Evolutionary conservation across 2,797 vertebrate species (phyloP).

Genomic region (Perodicticus potto): DNA sequence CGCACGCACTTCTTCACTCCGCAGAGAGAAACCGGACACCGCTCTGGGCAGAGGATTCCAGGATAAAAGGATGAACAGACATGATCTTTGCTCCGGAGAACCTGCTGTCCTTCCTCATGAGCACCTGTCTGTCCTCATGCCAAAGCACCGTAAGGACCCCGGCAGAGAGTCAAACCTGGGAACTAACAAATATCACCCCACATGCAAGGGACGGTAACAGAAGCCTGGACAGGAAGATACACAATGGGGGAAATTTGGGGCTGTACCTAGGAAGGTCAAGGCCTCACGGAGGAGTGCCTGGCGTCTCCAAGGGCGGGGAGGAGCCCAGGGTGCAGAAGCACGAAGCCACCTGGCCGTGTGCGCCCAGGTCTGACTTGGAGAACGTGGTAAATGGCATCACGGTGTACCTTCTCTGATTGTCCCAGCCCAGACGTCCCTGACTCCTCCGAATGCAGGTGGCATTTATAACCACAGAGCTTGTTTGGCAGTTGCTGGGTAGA

Average conservation of each 20-base stretch:
- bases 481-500: accelerated
- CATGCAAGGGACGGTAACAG: neutral
- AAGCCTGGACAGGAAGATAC: neutral
- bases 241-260: neutral
- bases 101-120: neutral
- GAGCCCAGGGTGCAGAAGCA: slow-evolving; percentile 41
- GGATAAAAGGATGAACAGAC: neutral
- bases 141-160: neutral
- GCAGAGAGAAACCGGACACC: neutral
- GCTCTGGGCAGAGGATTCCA: neutral
- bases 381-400: neutral
- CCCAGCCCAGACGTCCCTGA: neutral
- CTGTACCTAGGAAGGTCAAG: slow-evolving; percentile 22
- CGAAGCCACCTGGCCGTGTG: neutral
- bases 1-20: neutral
- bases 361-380: neutral
- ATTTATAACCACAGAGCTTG: neutral
- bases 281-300: neutral
- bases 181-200: neutral
- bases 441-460: neutral
- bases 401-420: neutral
- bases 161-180: neutral
- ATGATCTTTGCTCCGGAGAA: neutral
- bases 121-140: neutral
- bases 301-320: neutral